Conservation (phyloP, 2,888 invertebrate genomes). For the Carcina quercana region DNA sequence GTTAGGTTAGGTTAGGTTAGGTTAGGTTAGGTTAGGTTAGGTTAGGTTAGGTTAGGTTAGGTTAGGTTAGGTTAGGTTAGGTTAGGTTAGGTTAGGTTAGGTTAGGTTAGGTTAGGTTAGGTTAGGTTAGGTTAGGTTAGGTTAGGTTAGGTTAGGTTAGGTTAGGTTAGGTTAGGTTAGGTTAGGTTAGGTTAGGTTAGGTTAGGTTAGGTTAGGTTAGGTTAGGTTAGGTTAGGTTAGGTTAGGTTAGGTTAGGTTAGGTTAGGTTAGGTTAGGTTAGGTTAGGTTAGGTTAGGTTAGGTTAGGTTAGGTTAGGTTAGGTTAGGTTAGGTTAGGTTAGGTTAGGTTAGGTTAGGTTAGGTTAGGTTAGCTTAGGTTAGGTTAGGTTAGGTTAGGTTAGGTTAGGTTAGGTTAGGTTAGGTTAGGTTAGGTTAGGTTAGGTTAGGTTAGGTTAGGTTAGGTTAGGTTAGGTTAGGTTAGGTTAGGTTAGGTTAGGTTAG, state of each 20-base stretch:
- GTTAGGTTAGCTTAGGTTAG: slow-evolving; percentile 20
- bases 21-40: slow-evolving; percentile 10
- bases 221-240: slow-evolving; percentile 17
- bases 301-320: slow-evolving; percentile 17
- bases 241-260: slow-evolving; percentile 18
- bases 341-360: slow-evolving; percentile 20
- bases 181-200: slow-evolving; percentile 14
- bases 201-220: slow-evolving; percentile 14
- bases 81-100: slow-evolving; percentile 14
- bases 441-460: slow-evolving; percentile 16
- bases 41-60: slow-evolving; percentile 16
- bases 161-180: slow-evolving; percentile 15
- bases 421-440: slow-evolving; percentile 18
- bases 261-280: slow-evolving; percentile 16
- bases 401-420: slow-evolving; percentile 18
- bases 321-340: slow-evolving; percentile 13
- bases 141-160: slow-evolving; percentile 17
- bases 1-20: slow-evolving; percentile 4
- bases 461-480: slow-evolving; percentile 17
- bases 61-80: slow-evolving; percentile 10
- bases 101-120: slow-evolving; percentile 17
- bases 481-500: slow-evolving; percentile 17
- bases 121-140: slow-evolving; percentile 11
- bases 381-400: slow-evolving; percentile 21
- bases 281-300: slow-evolving; percentile 17